Base-by-base conservation (phyloP, 2,888 invertebrate species). In the Fragum sueziense region DNA sequence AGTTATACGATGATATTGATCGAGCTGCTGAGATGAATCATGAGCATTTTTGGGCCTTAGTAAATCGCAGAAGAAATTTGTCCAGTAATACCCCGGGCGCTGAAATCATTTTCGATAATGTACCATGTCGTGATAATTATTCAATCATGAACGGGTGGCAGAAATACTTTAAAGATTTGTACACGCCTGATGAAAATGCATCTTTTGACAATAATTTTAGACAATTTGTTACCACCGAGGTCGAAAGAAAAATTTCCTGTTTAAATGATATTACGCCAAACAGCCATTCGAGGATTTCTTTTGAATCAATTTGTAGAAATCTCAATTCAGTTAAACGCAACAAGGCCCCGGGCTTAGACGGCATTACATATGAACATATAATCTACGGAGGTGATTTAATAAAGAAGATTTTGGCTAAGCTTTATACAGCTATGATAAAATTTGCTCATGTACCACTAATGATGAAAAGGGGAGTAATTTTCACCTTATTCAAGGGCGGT, bases 401-500 rank as follows among this genome's bases (percentile, higher is more conserved):
- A 11, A 17, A 20, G 11, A 25, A 14, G 6, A 11, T 27, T n/a
- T 29, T 69, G 11, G 9, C 29, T 4, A 25, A 51, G 14, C 11
- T 69, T 11, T 69, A 25, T 29, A 51, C 20, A 27, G 33, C 29
- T 29, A 69, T 69, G 69, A 14, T 51, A 25, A 17, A 25, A 41
- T 31, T 11, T 2, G n/a, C 51, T 52, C 29, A 69, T 27, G 51
- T 69, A 14, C 69, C 69, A 6, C n/a, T 9, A 4, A 9, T 7
- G 14, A 69, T 69, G 69, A 69, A 69, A 69, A 51, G 51, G 20
- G 69, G 69, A 4, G 29, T 52, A n/a, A 69, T 69, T 11, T 6
- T 52, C 11, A 69, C 69, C 14, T 52, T 69, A 27, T 52, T 51
- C 51, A 69, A 69, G 51, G 69, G 69, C 2, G 69, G 69, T 51